A percentile compares a stretch with the other conserved stretches of the same genome.
These are phyloP conservation scores for Margarornis squamiger DNA, from an alignment of 2,797 vertebrate genomes.

Conservation along the genomic window DNA sequence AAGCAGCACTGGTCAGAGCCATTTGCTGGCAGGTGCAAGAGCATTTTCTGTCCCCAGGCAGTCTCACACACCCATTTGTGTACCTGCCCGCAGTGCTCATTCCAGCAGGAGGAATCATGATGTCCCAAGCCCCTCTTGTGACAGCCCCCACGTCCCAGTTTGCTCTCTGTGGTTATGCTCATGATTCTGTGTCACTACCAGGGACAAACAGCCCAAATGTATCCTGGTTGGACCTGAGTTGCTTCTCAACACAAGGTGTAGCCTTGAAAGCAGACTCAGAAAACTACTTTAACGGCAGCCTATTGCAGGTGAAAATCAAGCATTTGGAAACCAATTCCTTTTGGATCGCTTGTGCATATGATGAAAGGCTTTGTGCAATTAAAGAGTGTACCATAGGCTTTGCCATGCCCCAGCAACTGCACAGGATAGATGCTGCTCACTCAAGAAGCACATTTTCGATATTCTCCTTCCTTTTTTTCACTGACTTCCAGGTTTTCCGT, in stretches of 20 bases:
- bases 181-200: neutral
- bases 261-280: neutral
- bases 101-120: constrained; percentile 16
- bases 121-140: neutral
- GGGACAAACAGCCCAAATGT: neutral
- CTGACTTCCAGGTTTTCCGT: neutral
- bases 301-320: neutral
- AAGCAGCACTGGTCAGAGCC: neutral
- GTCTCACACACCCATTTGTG: neutral
- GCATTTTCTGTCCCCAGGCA: neutral
- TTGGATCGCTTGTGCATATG: neutral
- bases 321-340: neutral
- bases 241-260: neutral
- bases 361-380: neutral
- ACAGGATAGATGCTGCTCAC: neutral
- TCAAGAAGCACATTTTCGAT: neutral
- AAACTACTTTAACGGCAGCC: neutral
- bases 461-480: neutral
- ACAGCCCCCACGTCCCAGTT: neutral
- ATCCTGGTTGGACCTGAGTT: neutral
- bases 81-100: accelerated
- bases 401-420: accelerated
- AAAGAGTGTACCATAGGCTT: accelerated
- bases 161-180: neutral
- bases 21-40: neutral